A percentile compares a stretch with the other conserved stretches of the same genome.
Conservation (phyloP, 2,113 vertebrate species). For the Erythrolamprus reginae region DNA sequence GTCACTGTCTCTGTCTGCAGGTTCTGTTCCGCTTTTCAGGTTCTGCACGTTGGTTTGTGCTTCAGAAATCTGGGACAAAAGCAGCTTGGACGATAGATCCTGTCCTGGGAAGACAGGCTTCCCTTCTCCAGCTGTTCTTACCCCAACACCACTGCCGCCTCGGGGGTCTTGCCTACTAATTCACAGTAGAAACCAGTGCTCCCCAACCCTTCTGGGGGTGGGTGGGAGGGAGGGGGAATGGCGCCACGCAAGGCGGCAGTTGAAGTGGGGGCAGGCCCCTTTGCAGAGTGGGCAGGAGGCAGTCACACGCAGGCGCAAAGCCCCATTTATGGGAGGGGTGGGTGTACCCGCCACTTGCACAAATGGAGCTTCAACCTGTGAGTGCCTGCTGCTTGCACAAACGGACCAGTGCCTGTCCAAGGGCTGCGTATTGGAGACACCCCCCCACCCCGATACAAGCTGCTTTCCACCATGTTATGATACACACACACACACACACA, state of each 20-base stretch:
- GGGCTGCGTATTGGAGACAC: neutral
- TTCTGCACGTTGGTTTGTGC: neutral
- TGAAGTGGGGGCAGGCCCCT: neutral
- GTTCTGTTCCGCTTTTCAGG: neutral
- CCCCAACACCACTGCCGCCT: neutral
- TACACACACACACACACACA: neutral
- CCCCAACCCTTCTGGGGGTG: neutral
- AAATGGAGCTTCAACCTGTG: neutral
- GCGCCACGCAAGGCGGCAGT: neutral
- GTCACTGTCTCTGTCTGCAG: neutral
- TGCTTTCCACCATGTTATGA: neutral
- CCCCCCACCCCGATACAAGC: neutral
- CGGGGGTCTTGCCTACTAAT: neutral
- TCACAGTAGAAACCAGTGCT: neutral
- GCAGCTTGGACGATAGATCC: neutral
- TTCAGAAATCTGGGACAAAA: neutral
- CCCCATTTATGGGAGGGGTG: neutral
- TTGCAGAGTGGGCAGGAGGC: neutral
- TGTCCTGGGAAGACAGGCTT: neutral
- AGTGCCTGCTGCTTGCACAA: neutral
- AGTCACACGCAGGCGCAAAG: neutral
- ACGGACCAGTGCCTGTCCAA: neutral
- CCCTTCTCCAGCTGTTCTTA: neutral
- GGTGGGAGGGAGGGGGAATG: too few species aligned
- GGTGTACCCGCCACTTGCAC: neutral